A percentile compares a stretch with the other conserved stretches of the same genome.
These are phyloP conservation scores for Falco berigora DNA, from an alignment of 2,797 vertebrate species.

Conservation along the genomic window DNA sequence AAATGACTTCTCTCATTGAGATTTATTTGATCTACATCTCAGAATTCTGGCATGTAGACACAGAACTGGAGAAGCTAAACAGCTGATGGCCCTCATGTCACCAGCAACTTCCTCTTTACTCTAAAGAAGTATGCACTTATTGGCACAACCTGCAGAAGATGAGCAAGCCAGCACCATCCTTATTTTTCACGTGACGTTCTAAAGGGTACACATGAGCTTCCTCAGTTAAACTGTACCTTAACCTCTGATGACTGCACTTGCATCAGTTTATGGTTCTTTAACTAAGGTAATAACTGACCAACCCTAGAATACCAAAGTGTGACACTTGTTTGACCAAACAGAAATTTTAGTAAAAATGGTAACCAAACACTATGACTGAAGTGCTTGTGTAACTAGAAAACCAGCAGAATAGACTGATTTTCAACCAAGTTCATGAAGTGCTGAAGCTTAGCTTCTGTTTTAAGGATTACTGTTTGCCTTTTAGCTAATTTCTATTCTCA, in stretches of 20 bases:
- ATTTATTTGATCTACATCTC: background rate
- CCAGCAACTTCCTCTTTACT: background rate
- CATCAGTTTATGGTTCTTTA: background rate
- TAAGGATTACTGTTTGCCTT: conserved; percentile 48
- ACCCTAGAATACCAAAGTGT: background rate
- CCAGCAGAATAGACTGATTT: background rate
- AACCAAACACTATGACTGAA: background rate
- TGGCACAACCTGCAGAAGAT: background rate
- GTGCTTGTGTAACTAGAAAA: background rate
- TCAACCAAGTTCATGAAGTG: background rate
- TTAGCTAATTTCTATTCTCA: conserved; percentile 54
- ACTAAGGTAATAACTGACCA: background rate
- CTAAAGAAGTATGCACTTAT: background rate
- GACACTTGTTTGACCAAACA: background rate
- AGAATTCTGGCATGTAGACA: background rate
- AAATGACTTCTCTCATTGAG: background rate
- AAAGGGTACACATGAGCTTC: accelerated
- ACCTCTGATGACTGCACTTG: background rate
- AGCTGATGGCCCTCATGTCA: background rate
- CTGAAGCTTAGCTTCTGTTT: conserved; percentile 42
- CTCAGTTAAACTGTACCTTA: background rate
- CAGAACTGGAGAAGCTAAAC: background rate
- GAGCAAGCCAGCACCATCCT: background rate
- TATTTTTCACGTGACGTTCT: background rate
- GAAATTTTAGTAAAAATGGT: background rate